Base-by-base conservation (phyloP, 1,140 invertebrate genomes). In the Aradophagus sp. region DNA sequence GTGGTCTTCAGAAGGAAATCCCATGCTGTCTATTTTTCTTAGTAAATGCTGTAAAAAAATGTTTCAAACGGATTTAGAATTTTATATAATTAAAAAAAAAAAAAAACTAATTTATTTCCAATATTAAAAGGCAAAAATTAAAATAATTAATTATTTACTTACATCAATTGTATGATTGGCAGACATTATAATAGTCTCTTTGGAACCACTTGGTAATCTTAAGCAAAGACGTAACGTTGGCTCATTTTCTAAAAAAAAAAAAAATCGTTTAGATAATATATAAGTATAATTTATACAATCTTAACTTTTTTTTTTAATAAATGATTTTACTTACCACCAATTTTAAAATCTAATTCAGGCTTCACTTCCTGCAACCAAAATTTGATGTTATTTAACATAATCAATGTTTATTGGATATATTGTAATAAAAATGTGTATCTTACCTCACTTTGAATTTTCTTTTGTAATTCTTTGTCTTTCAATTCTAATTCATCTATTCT, bases 11-110 rank as follows among this genome's bases (percentile, higher is more conserved):
- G 79, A 62, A 5, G 80, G 10, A 38, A 78, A 86, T 38, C 84
- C 84, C 79, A 86, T 81, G 8, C 44, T 74, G 27, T 84, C 75
- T 78, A 86, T 83, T 75, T 78, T 84, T 61, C 71, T 67, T n/a
- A 85, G 55, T 17, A 86, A 85, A n/a, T 76, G 65, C 84, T 86
- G 41, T 1, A 61, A 53, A 55, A n/a, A n/a, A 56, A 59, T 67
- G 20, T 23, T 5, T 23, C 4, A 23, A 8, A 8, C 20, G 8
- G 20, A 8, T 23, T 23, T 4, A 23, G 20, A 23, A 23, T 23
- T 23, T 23, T 8, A 23, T n/a, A n/a, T n/a, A 29, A 29, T 29
- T 5, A 5, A 29, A 29, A 39, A 31, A 58, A 48, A 3, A 26
- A 66, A 38, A 10, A 29, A 1, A 29, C 42, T 2, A n/a, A 39